A percentile compares a stretch with the other conserved stretches of the same genome.
Conservation (phyloP, 1,140 invertebrate genomes). For the Macrotrachela quadricornifera region DNA sequence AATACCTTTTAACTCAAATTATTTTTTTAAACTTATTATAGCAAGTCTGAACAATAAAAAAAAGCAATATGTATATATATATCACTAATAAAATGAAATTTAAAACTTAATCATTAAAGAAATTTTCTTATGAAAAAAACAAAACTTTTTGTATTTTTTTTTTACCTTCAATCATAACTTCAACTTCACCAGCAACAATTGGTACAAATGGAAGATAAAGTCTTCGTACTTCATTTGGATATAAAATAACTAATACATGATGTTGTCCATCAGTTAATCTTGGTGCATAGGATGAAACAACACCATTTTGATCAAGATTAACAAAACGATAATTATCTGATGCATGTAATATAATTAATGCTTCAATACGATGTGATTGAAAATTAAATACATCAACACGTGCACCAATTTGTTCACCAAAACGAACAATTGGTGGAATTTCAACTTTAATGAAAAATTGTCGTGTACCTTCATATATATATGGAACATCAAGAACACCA, state of each 20-base stretch:
- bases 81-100: too few species aligned
- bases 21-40: too few species aligned
- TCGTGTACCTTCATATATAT: constrained; percentile 44
- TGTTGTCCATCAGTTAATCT: constrained; percentile 1
- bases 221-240: background rate
- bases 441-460: constrained; percentile 87
- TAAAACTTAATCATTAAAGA: too few species aligned
- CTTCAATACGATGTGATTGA: constrained; percentile 36
- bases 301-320: constrained; percentile 69
- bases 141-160: too few species aligned
- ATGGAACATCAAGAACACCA: constrained; percentile 53
- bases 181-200: background rate
- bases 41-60: too few species aligned
- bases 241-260: constrained; percentile 4
- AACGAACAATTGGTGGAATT: constrained; percentile 54
- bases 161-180: background rate
- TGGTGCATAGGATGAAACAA: constrained; percentile 48
- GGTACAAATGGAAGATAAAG: constrained; percentile 15
- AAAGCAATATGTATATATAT: too few species aligned
- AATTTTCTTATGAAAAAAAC: too few species aligned
- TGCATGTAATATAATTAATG: constrained; percentile 47
- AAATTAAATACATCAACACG: constrained; percentile 70
- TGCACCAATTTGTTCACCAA: constrained; percentile 79
- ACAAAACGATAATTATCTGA: constrained; percentile 77
- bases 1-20: too few species aligned